Evolutionary conservation across 2,113 vertebrate species (phyloP), one percentile per base, ranked within the genome.

Genomic region (Aythya baeri): DNA sequence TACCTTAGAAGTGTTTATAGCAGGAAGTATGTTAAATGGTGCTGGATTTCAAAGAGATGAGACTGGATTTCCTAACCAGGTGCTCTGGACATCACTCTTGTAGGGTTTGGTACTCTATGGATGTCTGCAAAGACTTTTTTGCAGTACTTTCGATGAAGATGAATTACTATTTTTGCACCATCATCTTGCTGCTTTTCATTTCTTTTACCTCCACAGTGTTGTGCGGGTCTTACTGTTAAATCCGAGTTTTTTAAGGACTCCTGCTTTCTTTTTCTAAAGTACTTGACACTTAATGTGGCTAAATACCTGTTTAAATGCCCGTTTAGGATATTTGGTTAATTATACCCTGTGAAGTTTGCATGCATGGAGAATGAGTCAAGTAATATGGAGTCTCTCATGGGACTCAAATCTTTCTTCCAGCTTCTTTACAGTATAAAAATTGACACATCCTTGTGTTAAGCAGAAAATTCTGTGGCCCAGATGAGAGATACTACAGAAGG

Each of bases 41-140:
- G 57, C 17, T 50, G 29, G 34, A 44, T 83, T 67, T 87, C 32
- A 41, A 31, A 59, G 23, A 17, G 10, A 6, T 27, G 55, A 71
- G 18, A 12, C 62, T 0, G 2, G 23, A 32, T 32, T 81, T 17
- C 25, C 17, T 71, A 8, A 4, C 3, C 27, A 46, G 23, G 32
- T 63, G 16, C 17, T 43, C 17, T 75, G 25, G 57, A 21, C 3
- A 2, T 80, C 20, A n/a, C 2, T 49, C 43, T 59, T 41, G 58
- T 17, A 31, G 67, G 20, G 23, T 2, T 46, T 50, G 5, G 1
- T 76, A 20, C 36, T 43, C 0, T 17, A 7, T 5, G 2, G 21
- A 68, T 22, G 6, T 32, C 68, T 89, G 36, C 46, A 78, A 46
- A 59, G 31, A 29, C 49, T 79, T 74, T 59, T 67, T 14, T 4